Evolutionary conservation across 64 coral and sea anemone species (phyloP).

Genomic region (Orbicella faveolata): DNA sequence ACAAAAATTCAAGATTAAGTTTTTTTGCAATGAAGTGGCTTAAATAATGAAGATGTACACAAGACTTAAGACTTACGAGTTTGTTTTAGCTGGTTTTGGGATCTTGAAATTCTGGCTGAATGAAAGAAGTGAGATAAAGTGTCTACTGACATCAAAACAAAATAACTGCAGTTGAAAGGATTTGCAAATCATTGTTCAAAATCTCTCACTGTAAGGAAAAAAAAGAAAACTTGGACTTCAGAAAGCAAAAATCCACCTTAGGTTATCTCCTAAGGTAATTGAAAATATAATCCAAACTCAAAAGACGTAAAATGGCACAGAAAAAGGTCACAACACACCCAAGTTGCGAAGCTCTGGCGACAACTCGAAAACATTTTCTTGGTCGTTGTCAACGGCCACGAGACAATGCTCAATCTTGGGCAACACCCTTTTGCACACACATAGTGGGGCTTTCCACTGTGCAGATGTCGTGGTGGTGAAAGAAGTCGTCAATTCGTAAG

Average conservation of each 20-base stretch:
- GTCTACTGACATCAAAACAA: no score
- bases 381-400: conserved; percentile 28
- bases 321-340: conserved; percentile 43
- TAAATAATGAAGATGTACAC: no score
- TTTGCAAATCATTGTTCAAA: background rate
- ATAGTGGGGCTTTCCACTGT: conserved; percentile 37
- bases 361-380: conserved; percentile 30
- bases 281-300: conserved; percentile 16
- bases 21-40: no score
- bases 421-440: conserved; percentile 36
- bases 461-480: conserved; percentile 30
- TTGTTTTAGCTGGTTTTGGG: no score
- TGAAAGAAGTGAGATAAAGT: no score
- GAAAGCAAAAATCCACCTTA: conserved; percentile 31
- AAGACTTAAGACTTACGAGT: no score
- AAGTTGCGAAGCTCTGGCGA: conserved; percentile 23
- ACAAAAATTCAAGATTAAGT: no score
- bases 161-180: no score
- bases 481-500: conserved; percentile 49
- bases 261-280: conserved; percentile 25
- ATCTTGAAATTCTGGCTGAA: no score
- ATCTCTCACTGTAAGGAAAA: conserved; percentile 23
- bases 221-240: background rate
- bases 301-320: conserved; percentile 21
- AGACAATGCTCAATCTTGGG: conserved; percentile 30